Base-by-base conservation (phyloP, 1,140 invertebrate species). In the Pemphigus obesinymphae region DNA sequence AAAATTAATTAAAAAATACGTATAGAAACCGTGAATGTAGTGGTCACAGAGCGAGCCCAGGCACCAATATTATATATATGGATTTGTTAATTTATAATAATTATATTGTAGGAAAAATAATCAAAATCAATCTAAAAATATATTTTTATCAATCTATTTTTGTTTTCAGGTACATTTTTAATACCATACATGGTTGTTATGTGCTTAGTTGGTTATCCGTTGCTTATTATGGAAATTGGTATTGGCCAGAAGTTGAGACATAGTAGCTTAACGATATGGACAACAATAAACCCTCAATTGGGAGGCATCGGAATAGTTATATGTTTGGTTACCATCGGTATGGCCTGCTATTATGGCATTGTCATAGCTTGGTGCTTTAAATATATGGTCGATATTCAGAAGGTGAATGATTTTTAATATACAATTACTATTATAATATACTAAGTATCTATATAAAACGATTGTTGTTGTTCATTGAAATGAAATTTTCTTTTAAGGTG, bases 101-200 rank as follows among this genome's bases (percentile, higher is more conserved):
- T n/a, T n/a, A n/a, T n/a, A n/a, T n/a, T n/a, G n/a, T n/a, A n/a
- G n/a, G n/a, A n/a, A n/a, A n/a, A n/a, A n/a, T n/a, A n/a, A n/a
- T n/a, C n/a, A n/a, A n/a, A n/a, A 26, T n/a, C 53, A 58, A n/a
- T n/a, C 4, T 13, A 17, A 61, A 29, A 61, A 17, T 61, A 61
- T 61, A 5, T 6, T 61, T 61, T 61, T 61, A 61, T 17, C 17
- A 61, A 34, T 34, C 23, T 1, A n/a, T 50, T 50, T 73, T 73
- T 11, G 50, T 58, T 76, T 76, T 40, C 40, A 76, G 73, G 73
- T 76, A 76, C 73, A 17, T 76, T 76, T 76, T 58, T 76, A 76
- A 76, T 76, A 40, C 73, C 73, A 37, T 76, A 76, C 8, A 76
- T 58, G 53, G 15, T 76, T 20, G 10, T 40, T 40, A 76, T 76